Conservation (phyloP, 2,797 vertebrate genomes). For the Periparus ater region DNA sequence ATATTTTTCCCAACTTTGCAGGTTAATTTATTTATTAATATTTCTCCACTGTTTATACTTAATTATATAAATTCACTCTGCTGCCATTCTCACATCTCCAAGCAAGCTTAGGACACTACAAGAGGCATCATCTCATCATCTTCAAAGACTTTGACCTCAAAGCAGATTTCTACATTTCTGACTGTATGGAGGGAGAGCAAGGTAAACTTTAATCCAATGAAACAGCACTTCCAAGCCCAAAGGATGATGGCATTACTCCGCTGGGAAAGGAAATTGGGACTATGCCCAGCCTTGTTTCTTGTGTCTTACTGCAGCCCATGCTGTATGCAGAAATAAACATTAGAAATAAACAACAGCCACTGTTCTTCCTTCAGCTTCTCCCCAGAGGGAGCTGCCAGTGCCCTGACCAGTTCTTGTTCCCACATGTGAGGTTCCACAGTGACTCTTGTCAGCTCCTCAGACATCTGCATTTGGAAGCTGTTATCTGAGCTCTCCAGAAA, state of each 20-base stretch:
- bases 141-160: neutral
- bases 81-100: neutral
- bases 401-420: neutral
- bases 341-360: neutral
- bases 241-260: neutral
- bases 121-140: neutral
- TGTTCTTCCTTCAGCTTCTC: neutral
- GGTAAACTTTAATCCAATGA: neutral
- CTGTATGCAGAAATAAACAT: neutral
- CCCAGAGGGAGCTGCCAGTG: neutral
- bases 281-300: neutral
- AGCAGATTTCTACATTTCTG: neutral
- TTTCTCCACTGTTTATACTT: neutral
- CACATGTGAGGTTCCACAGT: accelerated
- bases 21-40: neutral
- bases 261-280: neutral
- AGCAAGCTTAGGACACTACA: neutral
- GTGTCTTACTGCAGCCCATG: neutral
- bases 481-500: neutral
- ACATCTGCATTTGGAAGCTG: neutral
- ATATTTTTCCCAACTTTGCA: neutral
- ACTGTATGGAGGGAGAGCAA: neutral
- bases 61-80: neutral
- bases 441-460: neutral
- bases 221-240: neutral